phyloP scores from a whole-genome alignment of 2,888 invertebrate species.

The Chelonus formosanus region DNA sequence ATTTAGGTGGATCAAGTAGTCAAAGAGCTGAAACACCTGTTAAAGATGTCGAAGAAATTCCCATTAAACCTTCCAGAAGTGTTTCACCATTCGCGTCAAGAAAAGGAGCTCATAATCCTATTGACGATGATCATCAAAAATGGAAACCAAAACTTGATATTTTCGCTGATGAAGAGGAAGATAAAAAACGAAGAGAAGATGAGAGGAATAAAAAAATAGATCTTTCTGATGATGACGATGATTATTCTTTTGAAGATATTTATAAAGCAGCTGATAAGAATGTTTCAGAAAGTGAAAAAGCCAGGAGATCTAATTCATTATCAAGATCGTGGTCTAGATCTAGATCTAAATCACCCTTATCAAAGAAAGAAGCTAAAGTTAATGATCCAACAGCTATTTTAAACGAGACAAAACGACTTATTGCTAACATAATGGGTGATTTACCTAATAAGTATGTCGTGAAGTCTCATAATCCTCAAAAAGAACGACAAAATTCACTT shows the following conservation, averaged over 20 bases:
- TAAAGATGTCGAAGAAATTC: constrained; percentile 29
- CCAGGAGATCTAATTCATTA: constrained; percentile 65
- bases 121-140: constrained; percentile 54
- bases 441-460: constrained; percentile 64
- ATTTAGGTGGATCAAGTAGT: constrained; percentile 64
- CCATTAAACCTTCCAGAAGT: constrained; percentile 48
- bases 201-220: constrained; percentile 63
- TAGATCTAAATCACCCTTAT: constrained; percentile 49
- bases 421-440: constrained; percentile 73
- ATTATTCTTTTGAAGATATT: constrained; percentile 85
- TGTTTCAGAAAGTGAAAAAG: constrained; percentile 73
- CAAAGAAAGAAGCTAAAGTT: constrained; percentile 42
- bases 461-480: constrained; percentile 49
- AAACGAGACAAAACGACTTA: constrained; percentile 71
- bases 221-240: constrained; percentile 78
- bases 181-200: constrained; percentile 47
- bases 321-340: constrained; percentile 57
- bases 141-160: constrained; percentile 62
- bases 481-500: constrained; percentile 19
- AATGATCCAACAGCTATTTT: constrained; percentile 64
- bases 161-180: constrained; percentile 61
- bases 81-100: constrained; percentile 68
- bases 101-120: constrained; percentile 64
- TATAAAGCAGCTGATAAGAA: constrained; percentile 80
- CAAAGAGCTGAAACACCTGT: constrained; percentile 27